Evolutionary conservation across 2,888 invertebrate genomes (phyloP), one percentile per base, ranked within the genome.

Genomic region (Dasypogon diadema): DNA sequence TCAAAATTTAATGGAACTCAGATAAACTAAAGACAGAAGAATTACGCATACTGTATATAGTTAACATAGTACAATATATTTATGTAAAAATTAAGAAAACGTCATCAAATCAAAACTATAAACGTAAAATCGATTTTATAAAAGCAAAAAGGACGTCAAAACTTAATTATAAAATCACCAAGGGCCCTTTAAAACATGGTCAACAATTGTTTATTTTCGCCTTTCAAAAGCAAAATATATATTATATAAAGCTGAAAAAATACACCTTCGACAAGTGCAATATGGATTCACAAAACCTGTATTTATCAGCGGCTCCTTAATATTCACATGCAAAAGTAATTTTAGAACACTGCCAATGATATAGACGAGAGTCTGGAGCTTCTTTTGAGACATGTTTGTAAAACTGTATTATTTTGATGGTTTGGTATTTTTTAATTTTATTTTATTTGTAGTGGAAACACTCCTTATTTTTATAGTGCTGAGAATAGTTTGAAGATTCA

Each of bases 101-200:
- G 34, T 65, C 48, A 65, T 65, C 65, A 42, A 65, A 65, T 65
- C 65, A 65, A 65, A 24, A n/a, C 14, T 14, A 48, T 14, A 65
- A 65, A 46, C 46, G 18, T 2, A 46, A 42, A 21, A 48, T 46
- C 14, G 65, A 65, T 65, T 65, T 65, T 65, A 65, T 65, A 65
- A 65, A 65, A 63, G n/a, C 37, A 24, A 10, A 65, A 65, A 65
- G 46, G 46, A 48, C 46, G 2, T 65, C 48, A 65, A 37, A 46
- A 65, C 65, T 22, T 2, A 16, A n/a, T 65, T 65, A 65, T 65
- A 65, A 65, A 65, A 65, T 65, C 65, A 65, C 65, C 24, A 46
- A 65, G 48, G 65, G 24, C 46, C 46, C 48, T 48, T 65, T 46
- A 10, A 65, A 65, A 24, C 65, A 37, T 46, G 65, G 65, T 65